Conservation (phyloP, 2,113 vertebrate species). For the Camelus bactrianus region DNA sequence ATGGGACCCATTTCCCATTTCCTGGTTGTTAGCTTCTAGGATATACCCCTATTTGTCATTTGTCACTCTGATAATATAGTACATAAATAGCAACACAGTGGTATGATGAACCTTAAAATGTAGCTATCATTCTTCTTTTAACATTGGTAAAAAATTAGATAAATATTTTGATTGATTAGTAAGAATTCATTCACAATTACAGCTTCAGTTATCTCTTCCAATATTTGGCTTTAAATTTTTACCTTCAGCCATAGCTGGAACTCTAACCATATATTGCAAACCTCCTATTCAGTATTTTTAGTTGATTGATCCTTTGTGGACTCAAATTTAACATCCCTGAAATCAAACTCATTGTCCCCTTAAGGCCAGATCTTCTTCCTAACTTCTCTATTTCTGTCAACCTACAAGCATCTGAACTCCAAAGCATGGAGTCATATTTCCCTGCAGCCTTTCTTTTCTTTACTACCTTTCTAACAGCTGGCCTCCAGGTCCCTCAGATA, state of each 20-base stretch:
- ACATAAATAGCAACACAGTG: neutral
- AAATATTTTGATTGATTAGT: conserved; percentile 24
- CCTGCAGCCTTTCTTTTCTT: no score
- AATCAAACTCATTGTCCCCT: neutral
- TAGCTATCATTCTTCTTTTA: neutral
- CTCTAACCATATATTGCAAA: neutral
- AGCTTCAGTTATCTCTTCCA: neutral
- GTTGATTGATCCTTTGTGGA: neutral
- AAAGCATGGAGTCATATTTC: no score
- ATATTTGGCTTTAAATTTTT: conserved; percentile 17
- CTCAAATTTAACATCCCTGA: neutral
- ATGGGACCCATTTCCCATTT: neutral
- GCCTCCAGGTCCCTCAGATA: no score
- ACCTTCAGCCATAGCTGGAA: neutral
- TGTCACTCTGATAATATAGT: neutral
- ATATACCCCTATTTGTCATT: neutral
- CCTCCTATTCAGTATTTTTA: neutral
- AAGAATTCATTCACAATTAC: conserved; percentile 18
- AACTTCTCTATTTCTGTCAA: neutral
- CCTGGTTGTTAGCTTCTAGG: neutral
- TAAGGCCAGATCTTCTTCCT: neutral
- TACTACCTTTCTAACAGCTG: no score
- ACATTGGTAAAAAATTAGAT: neutral
- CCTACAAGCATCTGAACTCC: no score
- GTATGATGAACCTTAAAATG: neutral